Evolutionary conservation across 1,140 invertebrate genomes (phyloP), one percentile per base, ranked within the genome.

Genomic region (Paralvinella palmiformis): DNA sequence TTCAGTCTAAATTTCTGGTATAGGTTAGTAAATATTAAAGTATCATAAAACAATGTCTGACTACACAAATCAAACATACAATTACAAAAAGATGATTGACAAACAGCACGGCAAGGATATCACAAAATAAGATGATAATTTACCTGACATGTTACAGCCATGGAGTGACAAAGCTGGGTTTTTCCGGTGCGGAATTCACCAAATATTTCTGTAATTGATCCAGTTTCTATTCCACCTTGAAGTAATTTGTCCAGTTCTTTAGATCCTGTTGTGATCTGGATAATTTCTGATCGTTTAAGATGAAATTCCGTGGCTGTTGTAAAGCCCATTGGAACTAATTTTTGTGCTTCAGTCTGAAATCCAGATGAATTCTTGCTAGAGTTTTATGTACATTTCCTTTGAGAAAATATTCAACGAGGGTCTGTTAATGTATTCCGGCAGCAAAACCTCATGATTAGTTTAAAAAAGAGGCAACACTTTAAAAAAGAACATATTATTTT

Each of bases 121-220:
- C n/a, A n/a, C n/a, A n/a, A n/a, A n/a, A n/a, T n/a, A n/a, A n/a
- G n/a, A n/a, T n/a, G n/a, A n/a, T 35, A 1, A 64, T 41, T 71
- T 83, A 90, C 89, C 84, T 97, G 97, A 79, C 96, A 99, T 45
- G 96, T 98, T 0, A 99, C 96, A 64, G 97, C 96, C 29, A 99
- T 80, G 1, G 93, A 96, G 73, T 99, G 96, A 79, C 95, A 99
- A 0, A 99, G 72, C 73, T 99, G 97, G 20, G 95, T 96, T 83
- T 99, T 99, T 56, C 97, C 97, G 15, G 95, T 96, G 67, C 96
- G 83, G 78, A 99, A 99, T 82, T 99, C 97, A 0, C 97, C 96
- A 84, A 99, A 99, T 69, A 99, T 88, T 83, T 99, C 97, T 2
- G 96, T 99, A n/a, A 99, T 98, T 0, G 94, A 95, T 0, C 96